Base-by-base conservation (phyloP, 1,140 invertebrate genomes). In the Lineus longissimus region DNA sequence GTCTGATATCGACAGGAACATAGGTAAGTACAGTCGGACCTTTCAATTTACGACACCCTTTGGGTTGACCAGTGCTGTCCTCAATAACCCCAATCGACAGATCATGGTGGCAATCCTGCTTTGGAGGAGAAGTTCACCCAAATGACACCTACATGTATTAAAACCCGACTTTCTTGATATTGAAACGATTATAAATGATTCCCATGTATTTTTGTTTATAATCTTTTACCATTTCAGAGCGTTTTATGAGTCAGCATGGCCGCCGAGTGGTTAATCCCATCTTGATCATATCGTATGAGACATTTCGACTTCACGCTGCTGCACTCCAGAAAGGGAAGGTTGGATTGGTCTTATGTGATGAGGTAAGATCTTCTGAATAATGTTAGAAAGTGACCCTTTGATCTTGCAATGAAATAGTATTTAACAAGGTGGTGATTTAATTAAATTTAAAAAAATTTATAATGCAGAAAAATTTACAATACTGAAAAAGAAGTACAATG, bases 251-350 rank as follows among this genome's bases (percentile, higher is more conserved):
- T 40, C 80, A 83, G 65, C 63, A 73, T 33, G 82, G 88, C 1
- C 71, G 84, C 47, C 83, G 93, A 65, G 91, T 90, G 75, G 64
- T 65, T 2, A 71, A 75, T 59, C 95, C 96, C 0, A 90, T 99
- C 11, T 83, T 99, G 2, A 97, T 99, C 30, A 97, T 99, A 64
- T 98, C 95, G 27, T 99, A 99, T 81, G 97, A 99, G 84, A 98
- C 96, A 1, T 98, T 99, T 77, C 88, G 97, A 61, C 87, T 97
- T 61, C 96, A 99, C 79, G 73, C 76, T 19, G 27, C 66, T 55
- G 74, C 77, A 6, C 68, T 99, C 40, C 91, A 96, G 76, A 88
- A 89, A 64, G 89, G 91, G 58, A 91, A 97, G 84, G 90, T 99
- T 47, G 97, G 96, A 29, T 85, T 99, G 31, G 91, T 99, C 0